Conservation (phyloP, 2,113 vertebrate genomes). For the Hepsetus odoe region DNA sequence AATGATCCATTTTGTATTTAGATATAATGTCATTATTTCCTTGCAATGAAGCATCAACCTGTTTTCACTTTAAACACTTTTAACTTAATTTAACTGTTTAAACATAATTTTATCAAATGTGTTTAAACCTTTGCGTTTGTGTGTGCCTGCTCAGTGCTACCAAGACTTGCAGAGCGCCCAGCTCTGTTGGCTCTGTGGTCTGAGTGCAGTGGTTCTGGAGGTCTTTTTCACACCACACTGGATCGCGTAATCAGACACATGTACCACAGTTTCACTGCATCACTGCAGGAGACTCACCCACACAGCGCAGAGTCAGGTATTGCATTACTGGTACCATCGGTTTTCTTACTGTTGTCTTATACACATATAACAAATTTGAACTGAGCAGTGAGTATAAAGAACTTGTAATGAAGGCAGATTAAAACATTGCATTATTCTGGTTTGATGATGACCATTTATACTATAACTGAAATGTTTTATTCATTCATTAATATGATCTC, state of each 20-base stretch:
- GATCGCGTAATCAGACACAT: slow-evolving; percentile 85
- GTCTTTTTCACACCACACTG: slow-evolving; percentile 87
- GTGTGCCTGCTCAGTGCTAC: slow-evolving; percentile 76
- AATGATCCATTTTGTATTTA: too few species aligned
- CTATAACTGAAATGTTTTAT: not conserved
- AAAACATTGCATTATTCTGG: not conserved
- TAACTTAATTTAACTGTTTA: too few species aligned
- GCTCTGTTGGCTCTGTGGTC: slow-evolving; percentile 89
- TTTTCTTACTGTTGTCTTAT: not conserved
- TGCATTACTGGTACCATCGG: not conserved
- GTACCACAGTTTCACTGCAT: slow-evolving; percentile 75
- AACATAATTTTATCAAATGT: too few species aligned
- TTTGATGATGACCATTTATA: not conserved
- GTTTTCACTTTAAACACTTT: too few species aligned
- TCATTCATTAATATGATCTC: not conserved
- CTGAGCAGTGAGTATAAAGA: too few species aligned
- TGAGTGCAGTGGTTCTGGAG: slow-evolving; percentile 82
- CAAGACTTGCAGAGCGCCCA: slow-evolving; percentile 82
- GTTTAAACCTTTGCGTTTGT: not conserved
- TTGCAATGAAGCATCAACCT: too few species aligned
- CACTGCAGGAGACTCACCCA: slow-evolving; percentile 81
- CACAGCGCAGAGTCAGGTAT: slow-evolving; percentile 85
- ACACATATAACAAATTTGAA: not conserved
- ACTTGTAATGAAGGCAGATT: not conserved
- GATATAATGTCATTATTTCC: too few species aligned